These are phyloP conservation scores for Aethina tumida DNA, from an alignment of 1,140 invertebrate species.

Conservation along the genomic window DNA sequence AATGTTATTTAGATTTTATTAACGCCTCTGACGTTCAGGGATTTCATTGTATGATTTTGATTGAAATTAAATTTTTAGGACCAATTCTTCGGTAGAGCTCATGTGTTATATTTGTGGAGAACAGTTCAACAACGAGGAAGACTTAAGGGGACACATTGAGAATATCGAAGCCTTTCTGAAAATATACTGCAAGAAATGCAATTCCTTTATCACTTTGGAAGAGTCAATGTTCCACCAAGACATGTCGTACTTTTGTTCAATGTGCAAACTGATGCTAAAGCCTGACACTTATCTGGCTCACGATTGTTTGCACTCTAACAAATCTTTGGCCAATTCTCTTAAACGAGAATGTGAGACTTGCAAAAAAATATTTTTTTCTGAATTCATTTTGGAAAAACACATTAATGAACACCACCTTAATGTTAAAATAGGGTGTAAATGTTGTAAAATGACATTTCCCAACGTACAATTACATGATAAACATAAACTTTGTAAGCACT, in stretches of 20 bases:
- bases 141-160: constrained; percentile 5
- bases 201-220: background rate
- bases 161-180: constrained; percentile 3
- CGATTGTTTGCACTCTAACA: background rate
- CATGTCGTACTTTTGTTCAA: constrained; percentile 2
- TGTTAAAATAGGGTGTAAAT: background rate
- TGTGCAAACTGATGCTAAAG: background rate
- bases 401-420: background rate
- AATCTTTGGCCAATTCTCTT: background rate
- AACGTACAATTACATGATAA: background rate
- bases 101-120: constrained; percentile 10
- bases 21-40: too few species aligned
- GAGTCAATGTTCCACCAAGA: constrained; percentile 2
- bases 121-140: background rate
- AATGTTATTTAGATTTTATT: too few species aligned
- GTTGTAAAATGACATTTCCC: constrained; percentile 3
- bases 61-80: too few species aligned
- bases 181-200: constrained; percentile 6
- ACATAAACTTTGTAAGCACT: too few species aligned
- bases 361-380: constrained; percentile 6
- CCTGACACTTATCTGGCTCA: constrained; percentile 2
- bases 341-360: constrained; percentile 3
- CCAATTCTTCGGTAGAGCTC: too few species aligned
- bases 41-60: too few species aligned
- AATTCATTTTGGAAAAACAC: background rate